Evolutionary conservation across 2,888 invertebrate genomes (phyloP), one percentile per base, ranked within the genome.

Genomic region (Drosophila bunnanda): DNA sequence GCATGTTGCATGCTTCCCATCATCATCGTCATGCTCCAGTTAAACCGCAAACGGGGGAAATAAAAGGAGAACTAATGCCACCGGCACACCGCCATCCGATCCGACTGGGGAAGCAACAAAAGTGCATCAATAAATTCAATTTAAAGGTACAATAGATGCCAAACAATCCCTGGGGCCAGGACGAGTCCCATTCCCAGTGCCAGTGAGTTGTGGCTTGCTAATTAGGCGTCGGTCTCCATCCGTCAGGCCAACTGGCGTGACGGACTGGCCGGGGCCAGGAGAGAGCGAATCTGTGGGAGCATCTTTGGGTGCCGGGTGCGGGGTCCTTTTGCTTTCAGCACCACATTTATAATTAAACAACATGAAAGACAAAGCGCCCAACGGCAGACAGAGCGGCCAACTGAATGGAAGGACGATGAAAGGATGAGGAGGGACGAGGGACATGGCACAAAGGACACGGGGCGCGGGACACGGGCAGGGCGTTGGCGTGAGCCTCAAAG

Each of bases 341-440:
- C 77, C 78, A 77, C 89, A 84, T 84, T 88, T 89, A 84, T 89
- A 84, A 84, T 84, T 84, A 89, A 89, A 89, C 89, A 88, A 88
- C 89, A 89, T 87, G 89, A 83, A 85, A 88, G 87, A 88, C 90
- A 84, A 88, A 85, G 89, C 78, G 72, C 60, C 65, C 69, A n/a
- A n/a, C n/a, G 46, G 57, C 57, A 75, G 69, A 65, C 71, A 22
- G 44, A 62, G 59, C 58, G 34, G 46, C 34, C 73, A 73, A 15
- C 46, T 46, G 53, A 53, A 38, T 46, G 20, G 61, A 22, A 20
- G 34, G 10, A n/a, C n/a, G 61, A 20, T n/a, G 34, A 10, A n/a
- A 22, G 32, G 25, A 22, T 7, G 32, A 10, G 13, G 44, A 7
- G 7, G 22, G n/a, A 13, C 34, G 10, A 22, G 53, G 66, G 44